Evolutionary conservation across 2,797 vertebrate species (phyloP).

Genomic region (Urophycis tenuis): DNA sequence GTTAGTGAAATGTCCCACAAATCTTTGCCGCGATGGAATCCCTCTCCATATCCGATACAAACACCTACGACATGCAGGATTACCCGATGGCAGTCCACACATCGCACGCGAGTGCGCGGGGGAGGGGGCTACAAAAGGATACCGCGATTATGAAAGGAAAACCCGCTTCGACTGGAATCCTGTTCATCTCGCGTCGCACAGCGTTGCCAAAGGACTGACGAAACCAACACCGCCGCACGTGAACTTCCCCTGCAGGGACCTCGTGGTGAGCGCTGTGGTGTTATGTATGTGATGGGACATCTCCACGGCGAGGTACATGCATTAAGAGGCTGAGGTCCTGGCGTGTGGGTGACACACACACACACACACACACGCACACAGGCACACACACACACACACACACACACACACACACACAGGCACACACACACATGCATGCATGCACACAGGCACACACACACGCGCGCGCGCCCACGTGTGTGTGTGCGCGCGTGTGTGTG

Average conservation of each 20-base stretch:
- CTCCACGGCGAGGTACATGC: not conserved
- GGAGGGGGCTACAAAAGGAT: not conserved
- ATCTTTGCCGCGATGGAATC: not conserved
- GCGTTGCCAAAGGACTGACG: not conserved
- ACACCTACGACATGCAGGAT: not conserved
- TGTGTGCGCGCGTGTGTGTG: not conserved
- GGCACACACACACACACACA: too few relatives aligned
- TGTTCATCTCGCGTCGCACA: not conserved
- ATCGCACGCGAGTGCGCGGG: too few relatives aligned
- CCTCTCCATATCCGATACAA: not conserved
- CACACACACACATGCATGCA: too few relatives aligned
- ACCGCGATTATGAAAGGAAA: not conserved
- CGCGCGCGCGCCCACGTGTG: not conserved
- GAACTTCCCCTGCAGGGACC: not conserved
- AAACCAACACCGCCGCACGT: not conserved
- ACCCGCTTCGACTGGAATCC: not conserved
- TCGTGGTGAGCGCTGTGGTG: not conserved
- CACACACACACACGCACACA: too few relatives aligned
- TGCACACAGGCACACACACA: too few relatives aligned
- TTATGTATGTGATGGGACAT: not conserved
- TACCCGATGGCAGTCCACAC: not conserved
- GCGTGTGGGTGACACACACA: too few relatives aligned
- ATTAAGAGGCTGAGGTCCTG: too few relatives aligned
- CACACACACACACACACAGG: too few relatives aligned
- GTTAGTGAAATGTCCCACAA: not conserved